phyloP scores from a whole-genome alignment of 2,888 invertebrate genomes.

The Gari tellinella region DNA sequence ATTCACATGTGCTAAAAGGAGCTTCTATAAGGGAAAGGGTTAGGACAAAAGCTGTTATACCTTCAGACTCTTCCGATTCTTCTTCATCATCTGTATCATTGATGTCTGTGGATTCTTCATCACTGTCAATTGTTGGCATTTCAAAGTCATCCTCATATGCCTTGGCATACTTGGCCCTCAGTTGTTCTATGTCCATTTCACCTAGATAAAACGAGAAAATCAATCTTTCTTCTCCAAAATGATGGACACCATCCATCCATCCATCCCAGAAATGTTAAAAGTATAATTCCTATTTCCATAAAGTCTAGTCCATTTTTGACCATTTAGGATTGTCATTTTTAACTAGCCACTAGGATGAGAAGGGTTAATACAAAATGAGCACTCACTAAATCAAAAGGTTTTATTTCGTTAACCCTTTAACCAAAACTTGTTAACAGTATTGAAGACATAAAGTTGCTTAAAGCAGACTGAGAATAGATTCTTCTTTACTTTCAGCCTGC shows the following conservation, averaged over 20 bases:
- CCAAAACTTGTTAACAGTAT: too few relatives aligned
- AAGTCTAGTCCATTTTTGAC: too few relatives aligned
- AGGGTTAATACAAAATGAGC: too few relatives aligned
- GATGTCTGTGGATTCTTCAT: slow-evolving; percentile 80
- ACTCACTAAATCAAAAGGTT: too few relatives aligned
- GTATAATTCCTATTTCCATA: too few relatives aligned
- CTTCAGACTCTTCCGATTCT: slow-evolving; percentile 69
- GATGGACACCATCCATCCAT: neutral
- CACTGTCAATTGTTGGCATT: slow-evolving; percentile 74
- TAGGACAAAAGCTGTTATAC: slow-evolving; percentile 64
- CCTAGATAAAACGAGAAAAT: slow-evolving; percentile 81
- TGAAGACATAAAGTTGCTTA: too few relatives aligned
- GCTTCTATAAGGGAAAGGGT: neutral
- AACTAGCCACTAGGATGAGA: too few relatives aligned
- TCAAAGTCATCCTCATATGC: slow-evolving; percentile 83
- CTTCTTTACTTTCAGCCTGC: too few relatives aligned
- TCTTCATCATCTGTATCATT: slow-evolving; percentile 68
- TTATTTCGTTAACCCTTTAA: too few relatives aligned
- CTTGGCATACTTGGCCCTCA: slow-evolving; percentile 90
- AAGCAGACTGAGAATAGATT: too few relatives aligned
- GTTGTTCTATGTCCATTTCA: slow-evolving; percentile 92
- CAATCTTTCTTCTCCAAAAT: neutral
- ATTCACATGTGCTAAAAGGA: neutral
- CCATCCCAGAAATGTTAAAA: neutral
- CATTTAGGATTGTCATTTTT: too few relatives aligned